phyloP scores from a whole-genome alignment of 2,113 vertebrate genomes.

The Cricetomys ansorgei region DNA sequence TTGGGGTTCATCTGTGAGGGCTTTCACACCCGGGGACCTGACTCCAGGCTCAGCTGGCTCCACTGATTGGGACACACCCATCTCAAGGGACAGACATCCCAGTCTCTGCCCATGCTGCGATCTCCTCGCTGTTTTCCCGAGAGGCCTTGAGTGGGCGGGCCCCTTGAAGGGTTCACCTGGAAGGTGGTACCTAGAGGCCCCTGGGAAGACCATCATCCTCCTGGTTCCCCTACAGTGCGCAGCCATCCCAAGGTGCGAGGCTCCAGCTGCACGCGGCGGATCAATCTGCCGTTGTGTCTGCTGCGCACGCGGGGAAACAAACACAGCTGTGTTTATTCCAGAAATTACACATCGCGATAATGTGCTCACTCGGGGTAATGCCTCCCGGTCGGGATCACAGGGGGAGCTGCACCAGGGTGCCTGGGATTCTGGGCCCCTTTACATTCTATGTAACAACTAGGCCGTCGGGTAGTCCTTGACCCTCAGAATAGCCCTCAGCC shows the following conservation, averaged over 20 bases:
- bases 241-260: conserved; percentile 71
- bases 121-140: rapidly evolving
- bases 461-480: conserved; percentile 1
- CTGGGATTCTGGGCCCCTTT: conserved; percentile 42
- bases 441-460: conserved; percentile 18
- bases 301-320: conserved; percentile 66
- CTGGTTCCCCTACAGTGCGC: background rate
- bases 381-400: conserved; percentile 77
- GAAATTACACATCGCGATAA: conserved; percentile 82
- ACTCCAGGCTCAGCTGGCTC: background rate
- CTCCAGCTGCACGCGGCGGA: conserved; percentile 69
- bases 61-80: rapidly evolving
- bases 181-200: background rate
- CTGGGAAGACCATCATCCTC: background rate
- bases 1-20: rapidly evolving
- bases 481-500: background rate
- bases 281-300: conserved; percentile 68
- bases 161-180: background rate
- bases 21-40: background rate
- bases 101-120: background rate
- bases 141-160: background rate
- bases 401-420: conserved; percentile 46
- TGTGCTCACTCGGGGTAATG: conserved; percentile 75
- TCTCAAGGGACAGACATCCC: background rate
- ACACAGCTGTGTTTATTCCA: conserved; percentile 85